Conservation (phyloP, 2,888 invertebrate species). For the Thymelicus lineola region DNA sequence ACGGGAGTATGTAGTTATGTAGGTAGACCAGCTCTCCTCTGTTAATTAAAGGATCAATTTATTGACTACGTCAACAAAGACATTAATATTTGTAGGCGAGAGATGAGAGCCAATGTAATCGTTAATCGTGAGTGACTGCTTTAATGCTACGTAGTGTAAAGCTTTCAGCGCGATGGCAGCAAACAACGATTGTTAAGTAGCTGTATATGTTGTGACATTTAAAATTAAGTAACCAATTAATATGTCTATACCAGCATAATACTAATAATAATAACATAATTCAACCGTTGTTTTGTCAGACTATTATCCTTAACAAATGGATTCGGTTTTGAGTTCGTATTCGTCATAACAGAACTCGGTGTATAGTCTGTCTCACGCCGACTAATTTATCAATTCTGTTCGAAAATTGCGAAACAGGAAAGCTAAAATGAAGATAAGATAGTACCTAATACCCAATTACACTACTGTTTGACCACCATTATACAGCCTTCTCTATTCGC, state of each 20-base stretch:
- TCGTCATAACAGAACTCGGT: background rate
- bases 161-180: constrained; percentile 14
- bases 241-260: too few species aligned
- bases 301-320: constrained; percentile 1
- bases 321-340: background rate
- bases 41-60: background rate
- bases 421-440: too few species aligned
- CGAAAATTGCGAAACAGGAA: too few species aligned
- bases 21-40: background rate
- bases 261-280: too few species aligned
- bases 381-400: too few species aligned
- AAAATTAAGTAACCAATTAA: too few species aligned
- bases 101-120: background rate
- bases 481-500: too few species aligned
- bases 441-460: too few species aligned
- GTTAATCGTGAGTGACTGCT: constrained; percentile 14
- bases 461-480: too few species aligned
- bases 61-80: background rate
- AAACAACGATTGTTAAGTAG: constrained; percentile 7
- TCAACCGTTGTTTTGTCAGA: background rate
- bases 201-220: background rate
- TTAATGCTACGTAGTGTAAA: constrained; percentile 15
- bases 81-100: background rate
- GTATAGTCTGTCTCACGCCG: too few species aligned
- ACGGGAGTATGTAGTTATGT: too few species aligned